Evolutionary conservation across 92 coral and sea anemone species (phyloP).

Genomic region (Phenganax subtilis): DNA sequence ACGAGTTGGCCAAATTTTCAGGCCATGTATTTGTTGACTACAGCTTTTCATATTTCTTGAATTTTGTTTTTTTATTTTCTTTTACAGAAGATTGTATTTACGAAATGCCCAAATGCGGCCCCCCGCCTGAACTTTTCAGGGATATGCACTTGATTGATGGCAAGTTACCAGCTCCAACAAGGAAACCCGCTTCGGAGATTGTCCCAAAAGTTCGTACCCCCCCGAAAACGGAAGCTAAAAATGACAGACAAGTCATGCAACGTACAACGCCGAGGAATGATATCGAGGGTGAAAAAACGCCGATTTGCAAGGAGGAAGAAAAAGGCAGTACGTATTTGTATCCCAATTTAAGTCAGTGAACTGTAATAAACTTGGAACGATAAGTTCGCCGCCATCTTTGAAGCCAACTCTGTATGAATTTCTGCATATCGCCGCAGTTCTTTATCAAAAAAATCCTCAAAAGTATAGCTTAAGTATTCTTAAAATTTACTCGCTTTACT

Average conservation of each 20-base stretch:
- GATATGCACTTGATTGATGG: constrained; percentile 34
- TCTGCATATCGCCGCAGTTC: not conserved
- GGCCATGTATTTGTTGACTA: no score
- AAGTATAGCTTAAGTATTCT: no score
- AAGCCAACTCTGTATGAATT: not conserved
- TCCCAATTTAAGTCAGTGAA: not conserved
- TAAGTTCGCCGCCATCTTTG: not conserved
- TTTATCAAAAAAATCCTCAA: no score
- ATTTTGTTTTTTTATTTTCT: not conserved
- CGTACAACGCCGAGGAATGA: constrained; percentile 4
- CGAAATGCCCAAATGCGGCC: constrained; percentile 31
- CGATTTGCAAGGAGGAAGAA: constrained; percentile 7
- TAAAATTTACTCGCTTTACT: no score
- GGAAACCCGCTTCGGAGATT: no score
- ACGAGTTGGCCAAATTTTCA: no score
- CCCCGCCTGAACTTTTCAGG: constrained; percentile 25
- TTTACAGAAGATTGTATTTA: constrained; percentile 37
- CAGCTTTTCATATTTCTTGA: no score
- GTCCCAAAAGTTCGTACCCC: constrained; percentile 5
- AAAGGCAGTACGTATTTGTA: not conserved
- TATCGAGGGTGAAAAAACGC: not conserved
- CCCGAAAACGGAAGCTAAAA: not conserved
- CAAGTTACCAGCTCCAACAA: constrained; percentile 23
- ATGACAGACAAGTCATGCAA: not conserved
- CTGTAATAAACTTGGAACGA: not conserved